Percentiles rank a stretch among this genome's conserved stretches.
Conservation (phyloP, 2,888 invertebrate genomes). For the Himalopsyche japonica region DNA sequence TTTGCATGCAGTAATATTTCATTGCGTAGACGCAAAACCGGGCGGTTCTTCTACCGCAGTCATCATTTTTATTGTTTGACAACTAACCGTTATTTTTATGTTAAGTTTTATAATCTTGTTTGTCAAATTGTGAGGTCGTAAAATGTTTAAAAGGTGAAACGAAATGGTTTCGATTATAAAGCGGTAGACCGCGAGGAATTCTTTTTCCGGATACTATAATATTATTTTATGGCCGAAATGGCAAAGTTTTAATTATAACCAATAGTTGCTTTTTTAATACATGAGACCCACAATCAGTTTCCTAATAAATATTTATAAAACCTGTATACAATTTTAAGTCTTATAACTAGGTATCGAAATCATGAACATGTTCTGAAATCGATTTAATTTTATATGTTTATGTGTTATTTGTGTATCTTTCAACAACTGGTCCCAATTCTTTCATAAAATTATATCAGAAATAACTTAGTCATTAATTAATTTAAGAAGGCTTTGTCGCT, state of each 20-base stretch:
- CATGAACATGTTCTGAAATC: too few relatives aligned
- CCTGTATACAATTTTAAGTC: too few relatives aligned
- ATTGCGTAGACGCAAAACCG: constrained; percentile 16
- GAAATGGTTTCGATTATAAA: constrained; percentile 11
- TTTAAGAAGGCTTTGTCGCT: too few relatives aligned
- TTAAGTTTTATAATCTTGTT: constrained; percentile 37
- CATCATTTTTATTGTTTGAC: constrained; percentile 38
- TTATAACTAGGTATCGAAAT: too few relatives aligned
- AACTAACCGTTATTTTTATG: constrained; percentile 37
- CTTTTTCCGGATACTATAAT: not conserved
- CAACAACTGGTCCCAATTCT: too few relatives aligned
- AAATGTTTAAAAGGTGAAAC: constrained; percentile 28
- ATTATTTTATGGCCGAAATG: not conserved
- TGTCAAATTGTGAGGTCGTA: constrained; percentile 35
- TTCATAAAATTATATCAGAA: too few relatives aligned
- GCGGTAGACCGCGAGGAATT: not conserved
- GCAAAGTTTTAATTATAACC: not conserved
- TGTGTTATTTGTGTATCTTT: too few relatives aligned
- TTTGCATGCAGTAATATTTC: not conserved
- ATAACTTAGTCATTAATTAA: too few relatives aligned
- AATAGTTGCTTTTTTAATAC: not conserved
- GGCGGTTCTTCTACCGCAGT: constrained; percentile 40
- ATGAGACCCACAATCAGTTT: too few relatives aligned
- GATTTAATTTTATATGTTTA: too few relatives aligned
- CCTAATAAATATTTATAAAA: too few relatives aligned